Evolutionary conservation across 2,113 vertebrate genomes (phyloP).

Genomic region (Chionomys nivalis): DNA sequence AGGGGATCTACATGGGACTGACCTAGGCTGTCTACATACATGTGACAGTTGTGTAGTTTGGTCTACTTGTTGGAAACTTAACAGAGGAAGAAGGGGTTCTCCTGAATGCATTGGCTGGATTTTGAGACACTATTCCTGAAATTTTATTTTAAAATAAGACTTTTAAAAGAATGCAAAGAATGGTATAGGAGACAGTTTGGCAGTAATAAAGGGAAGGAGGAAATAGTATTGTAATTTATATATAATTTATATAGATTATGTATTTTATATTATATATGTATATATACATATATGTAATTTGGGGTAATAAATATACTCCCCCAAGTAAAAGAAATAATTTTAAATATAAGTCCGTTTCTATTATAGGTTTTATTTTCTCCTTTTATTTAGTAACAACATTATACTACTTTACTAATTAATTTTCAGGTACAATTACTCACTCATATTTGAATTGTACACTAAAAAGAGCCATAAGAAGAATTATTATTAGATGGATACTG

Average conservation of each 20-base stretch:
- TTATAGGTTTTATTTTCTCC: background rate
- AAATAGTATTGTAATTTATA: background rate
- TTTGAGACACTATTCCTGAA: background rate
- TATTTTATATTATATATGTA: too few relatives aligned
- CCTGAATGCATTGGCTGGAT: too few relatives aligned
- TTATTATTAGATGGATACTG: background rate
- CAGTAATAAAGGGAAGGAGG: background rate
- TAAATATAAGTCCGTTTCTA: background rate
- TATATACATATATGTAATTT: too few relatives aligned
- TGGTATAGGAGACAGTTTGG: background rate
- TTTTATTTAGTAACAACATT: background rate
- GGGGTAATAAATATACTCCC: background rate
- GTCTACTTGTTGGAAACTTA: too few relatives aligned
- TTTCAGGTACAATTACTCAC: background rate
- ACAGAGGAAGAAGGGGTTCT: too few relatives aligned
- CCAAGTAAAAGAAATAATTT: background rate
- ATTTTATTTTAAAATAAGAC: background rate
- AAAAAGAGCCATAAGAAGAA: background rate
- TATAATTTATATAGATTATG: too few relatives aligned
- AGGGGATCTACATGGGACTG: too few relatives aligned
- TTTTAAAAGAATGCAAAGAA: background rate
- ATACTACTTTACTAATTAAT: background rate
- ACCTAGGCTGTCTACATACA: too few relatives aligned
- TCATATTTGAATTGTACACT: background rate
- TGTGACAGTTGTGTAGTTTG: too few relatives aligned